A percentile compares a stretch with the other conserved stretches of the same genome.
Evolutionary conservation across 1,140 invertebrate genomes (phyloP).

Genomic region (Aculops lycopersici): DNA sequence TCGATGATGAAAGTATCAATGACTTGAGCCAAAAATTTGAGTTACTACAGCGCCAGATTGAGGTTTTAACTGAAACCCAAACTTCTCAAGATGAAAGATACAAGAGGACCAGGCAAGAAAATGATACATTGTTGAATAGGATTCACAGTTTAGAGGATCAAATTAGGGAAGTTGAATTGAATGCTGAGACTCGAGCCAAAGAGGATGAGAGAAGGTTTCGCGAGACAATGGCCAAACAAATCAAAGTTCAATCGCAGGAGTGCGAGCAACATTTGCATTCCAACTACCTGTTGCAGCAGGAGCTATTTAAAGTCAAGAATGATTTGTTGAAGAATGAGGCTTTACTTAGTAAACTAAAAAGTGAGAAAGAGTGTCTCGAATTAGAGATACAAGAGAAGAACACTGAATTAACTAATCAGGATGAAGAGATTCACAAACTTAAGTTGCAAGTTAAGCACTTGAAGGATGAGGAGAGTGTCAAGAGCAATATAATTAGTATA

Average conservation of each 20-base stretch:
- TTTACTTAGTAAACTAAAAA: conserved; percentile 22
- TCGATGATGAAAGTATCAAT: too few relatives aligned
- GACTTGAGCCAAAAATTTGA: conserved; percentile 32
- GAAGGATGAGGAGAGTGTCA: conserved; percentile 20
- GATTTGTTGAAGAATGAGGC: conserved; percentile 27
- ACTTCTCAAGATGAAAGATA: conserved; percentile 49
- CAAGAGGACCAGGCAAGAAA: conserved; percentile 50
- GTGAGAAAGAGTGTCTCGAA: conserved; percentile 19
- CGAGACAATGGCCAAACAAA: conserved; percentile 39
- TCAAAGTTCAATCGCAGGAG: conserved; percentile 51
- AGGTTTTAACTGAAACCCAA: conserved; percentile 45
- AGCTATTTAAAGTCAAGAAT: conserved; percentile 35
- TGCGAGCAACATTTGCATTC: conserved; percentile 45
- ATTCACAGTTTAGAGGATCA: conserved; percentile 71
- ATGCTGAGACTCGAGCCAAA: conserved; percentile 43
- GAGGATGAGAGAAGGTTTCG: conserved; percentile 50
- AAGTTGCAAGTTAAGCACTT: conserved; percentile 24
- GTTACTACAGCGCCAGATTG: conserved; percentile 59
- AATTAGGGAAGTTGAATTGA: conserved; percentile 48
- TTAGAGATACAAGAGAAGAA: conserved; percentile 25
- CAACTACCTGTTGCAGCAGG: conserved; percentile 38
- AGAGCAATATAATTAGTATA: conserved; percentile 16
- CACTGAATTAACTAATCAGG: conserved; percentile 19
- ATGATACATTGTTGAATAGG: conserved; percentile 50
- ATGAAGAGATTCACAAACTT: conserved; percentile 21